Evolutionary conservation across 2,797 vertebrate species (phyloP), one percentile per base, ranked within the genome.

Genomic region (Pipistrellus nathusii): DNA sequence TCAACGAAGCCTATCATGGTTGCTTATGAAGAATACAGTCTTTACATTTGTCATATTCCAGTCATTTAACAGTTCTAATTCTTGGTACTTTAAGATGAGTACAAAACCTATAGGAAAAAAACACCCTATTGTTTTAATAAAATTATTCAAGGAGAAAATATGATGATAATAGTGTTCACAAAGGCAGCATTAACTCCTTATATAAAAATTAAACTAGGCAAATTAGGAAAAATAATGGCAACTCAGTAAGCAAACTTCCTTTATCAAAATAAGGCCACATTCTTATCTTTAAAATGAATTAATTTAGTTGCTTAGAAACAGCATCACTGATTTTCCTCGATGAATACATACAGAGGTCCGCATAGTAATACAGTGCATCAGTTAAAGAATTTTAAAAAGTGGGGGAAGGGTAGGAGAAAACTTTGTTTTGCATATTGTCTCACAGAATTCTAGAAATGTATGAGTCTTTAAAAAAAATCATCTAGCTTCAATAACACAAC

Each of bases 231-330:
- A 88, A 77, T 9, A 81, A 73, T 48, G 7, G 15, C 14, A 57
- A 92, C 18, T 27, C 32, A 64, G 18, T 32, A 80, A 92, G 87
- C 27, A 75, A 21, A 78, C 6, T 80, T 90, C 21, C 15, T 82
- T 94, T 75, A 10, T 82, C 69, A 55, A 95, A 92, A 85, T 51
- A 94, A 91, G 62, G 51, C 25, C 46, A 75, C 8, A 59, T 51
- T 86, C 46, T 90, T 82, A 91, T 64, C 69, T 94, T 77, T 53
- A 72, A 91, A 94, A 86, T 87, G 83, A 55, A 84, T 88, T 89
- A 15, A 91, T 51, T 38, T 85, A 91, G 64, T 77, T 93, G 85
- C 76, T 94, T 85, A 78, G 30, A 77, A 92, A 90, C n/a, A 95
- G 51, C 25, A 72, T n/a, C 55, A 77, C 23, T 21, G 81, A n/a